Conservation (phyloP, 2,113 vertebrate species). For the Sinocyclocheilus rhinocerous region DNA sequence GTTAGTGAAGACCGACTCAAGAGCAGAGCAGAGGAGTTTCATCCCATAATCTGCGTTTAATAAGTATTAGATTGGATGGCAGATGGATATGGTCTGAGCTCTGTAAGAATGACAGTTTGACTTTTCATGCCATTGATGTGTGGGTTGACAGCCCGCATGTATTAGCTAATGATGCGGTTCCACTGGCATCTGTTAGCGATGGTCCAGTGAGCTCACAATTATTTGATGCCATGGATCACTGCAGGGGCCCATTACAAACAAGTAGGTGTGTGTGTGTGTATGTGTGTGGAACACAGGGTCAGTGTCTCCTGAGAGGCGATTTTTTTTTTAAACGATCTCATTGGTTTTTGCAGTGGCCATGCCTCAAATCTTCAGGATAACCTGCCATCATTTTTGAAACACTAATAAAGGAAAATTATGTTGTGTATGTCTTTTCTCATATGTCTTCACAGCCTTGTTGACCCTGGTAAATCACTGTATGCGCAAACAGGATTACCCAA, state of each 20-base stretch:
- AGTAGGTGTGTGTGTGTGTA: neutral
- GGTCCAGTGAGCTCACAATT: conserved; percentile 79
- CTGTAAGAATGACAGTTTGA: conserved; percentile 75
- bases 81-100: conserved; percentile 68
- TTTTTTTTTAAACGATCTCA: neutral
- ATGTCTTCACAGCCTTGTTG: conserved; percentile 5
- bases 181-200: conserved; percentile 78
- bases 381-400: neutral
- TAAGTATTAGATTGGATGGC: conserved; percentile 74
- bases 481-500: neutral
- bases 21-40: conserved; percentile 1
- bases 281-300: neutral
- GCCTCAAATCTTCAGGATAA: neutral
- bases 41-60: conserved; percentile 76
- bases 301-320: neutral
- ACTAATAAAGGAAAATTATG: neutral
- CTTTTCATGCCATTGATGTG: conserved; percentile 72
- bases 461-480: neutral
- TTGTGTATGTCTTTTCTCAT: neutral
- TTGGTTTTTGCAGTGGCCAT: conserved; percentile 8
- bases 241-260: conserved; percentile 53
- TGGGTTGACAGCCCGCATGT: conserved; percentile 66
- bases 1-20: neutral
- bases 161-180: conserved; percentile 74
- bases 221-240: conserved; percentile 71